Evolutionary conservation across 2,888 invertebrate genomes (phyloP).

Genomic region (Timandra comae): DNA sequence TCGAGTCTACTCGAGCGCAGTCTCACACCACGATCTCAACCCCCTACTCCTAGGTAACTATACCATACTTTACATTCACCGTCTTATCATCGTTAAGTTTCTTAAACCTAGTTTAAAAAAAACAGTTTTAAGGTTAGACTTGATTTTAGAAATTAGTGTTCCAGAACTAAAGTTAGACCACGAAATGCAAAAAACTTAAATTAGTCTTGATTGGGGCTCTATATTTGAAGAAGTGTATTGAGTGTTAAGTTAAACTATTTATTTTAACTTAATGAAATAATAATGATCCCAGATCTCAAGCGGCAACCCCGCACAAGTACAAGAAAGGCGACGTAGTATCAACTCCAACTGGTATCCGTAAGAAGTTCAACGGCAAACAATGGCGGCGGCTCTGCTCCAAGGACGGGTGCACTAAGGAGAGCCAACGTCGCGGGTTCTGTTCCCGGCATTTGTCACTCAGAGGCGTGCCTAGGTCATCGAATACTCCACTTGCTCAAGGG

Average conservation of each 20-base stretch:
- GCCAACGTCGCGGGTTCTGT: conserved; percentile 96
- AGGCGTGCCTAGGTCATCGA: conserved; percentile 75
- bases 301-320: conserved; percentile 95
- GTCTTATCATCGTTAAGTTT: no score
- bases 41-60: conserved; percentile 88
- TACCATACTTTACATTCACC: no score
- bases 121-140: no score
- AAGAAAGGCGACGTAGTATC: conserved; percentile 98
- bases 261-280: no score
- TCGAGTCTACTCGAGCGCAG: conserved; percentile 89
- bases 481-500: conserved; percentile 62
- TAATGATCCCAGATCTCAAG: conserved; percentile 91
- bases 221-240: no score
- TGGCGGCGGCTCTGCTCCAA: conserved; percentile 98
- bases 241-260: no score
- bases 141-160: no score
- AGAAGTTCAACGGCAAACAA: conserved; percentile 99
- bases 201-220: no score
- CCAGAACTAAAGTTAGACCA: no score
- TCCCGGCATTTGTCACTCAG: conserved; percentile 96
- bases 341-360: conserved; percentile 95
- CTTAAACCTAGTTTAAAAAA: no score
- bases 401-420: conserved; percentile 94
- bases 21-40: conserved; percentile 92
- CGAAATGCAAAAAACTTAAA: no score